Evolutionary conservation across 2,888 invertebrate genomes (phyloP).

Genomic region (Suillia variegata): DNA sequence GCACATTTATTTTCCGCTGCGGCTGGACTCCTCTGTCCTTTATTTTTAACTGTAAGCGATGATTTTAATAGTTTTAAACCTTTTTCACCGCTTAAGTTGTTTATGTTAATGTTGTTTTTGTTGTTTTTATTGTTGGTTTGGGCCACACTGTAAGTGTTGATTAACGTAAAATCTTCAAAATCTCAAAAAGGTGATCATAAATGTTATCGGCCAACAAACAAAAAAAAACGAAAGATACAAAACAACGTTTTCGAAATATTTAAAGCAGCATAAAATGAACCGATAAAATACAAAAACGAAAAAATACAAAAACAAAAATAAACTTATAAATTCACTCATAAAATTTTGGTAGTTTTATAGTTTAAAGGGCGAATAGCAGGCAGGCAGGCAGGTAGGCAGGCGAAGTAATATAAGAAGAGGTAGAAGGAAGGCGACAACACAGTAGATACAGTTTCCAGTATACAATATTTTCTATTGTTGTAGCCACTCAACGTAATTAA

Average conservation of each 20-base stretch:
- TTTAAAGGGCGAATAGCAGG: too few relatives aligned
- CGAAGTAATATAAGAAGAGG: too few relatives aligned
- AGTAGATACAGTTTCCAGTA: too few relatives aligned
- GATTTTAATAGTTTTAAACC: neutral
- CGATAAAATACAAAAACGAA: conserved; percentile 2
- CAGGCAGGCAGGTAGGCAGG: too few relatives aligned
- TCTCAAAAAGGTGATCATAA: neutral
- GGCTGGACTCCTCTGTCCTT: neutral
- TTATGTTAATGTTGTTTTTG: too few relatives aligned
- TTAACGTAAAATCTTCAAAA: neutral
- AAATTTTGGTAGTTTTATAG: neutral
- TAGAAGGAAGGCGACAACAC: too few relatives aligned
- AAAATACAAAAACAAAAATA: conserved; percentile 5
- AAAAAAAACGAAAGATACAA: too few relatives aligned
- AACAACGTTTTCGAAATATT: neutral
- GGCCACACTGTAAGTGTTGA: conserved; percentile 11
- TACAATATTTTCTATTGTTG: neutral
- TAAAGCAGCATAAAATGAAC: neutral
- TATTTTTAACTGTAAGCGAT: too few relatives aligned
- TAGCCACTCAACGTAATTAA: conserved; percentile 41
- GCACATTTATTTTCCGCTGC: neutral
- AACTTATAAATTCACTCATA: conserved; percentile 34
- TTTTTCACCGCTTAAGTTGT: too few relatives aligned
- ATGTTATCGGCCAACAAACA: neutral
- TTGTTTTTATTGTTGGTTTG: neutral